A percentile compares a stretch with the other conserved stretches of the same genome.
These are phyloP conservation scores for Leucophenga maculata DNA, from an alignment of 2,888 invertebrate species.

Conservation along the genomic window DNA sequence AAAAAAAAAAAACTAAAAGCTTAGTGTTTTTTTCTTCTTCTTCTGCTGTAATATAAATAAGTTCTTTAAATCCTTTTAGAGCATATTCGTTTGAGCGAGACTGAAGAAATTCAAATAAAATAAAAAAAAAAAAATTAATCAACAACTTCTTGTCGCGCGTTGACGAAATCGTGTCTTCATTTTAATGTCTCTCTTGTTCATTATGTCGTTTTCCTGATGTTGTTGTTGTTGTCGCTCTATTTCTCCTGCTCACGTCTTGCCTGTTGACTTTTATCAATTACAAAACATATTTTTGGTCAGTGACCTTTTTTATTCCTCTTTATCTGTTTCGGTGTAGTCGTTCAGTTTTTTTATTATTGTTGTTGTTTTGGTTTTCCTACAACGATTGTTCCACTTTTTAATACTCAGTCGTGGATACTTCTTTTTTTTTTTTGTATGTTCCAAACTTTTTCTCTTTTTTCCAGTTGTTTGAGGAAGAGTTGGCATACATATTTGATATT, in stretches of 20 bases:
- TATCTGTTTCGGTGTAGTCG: not conserved
- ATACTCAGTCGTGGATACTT: slow-evolving; percentile 1
- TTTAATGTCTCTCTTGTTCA: slow-evolving; percentile 34
- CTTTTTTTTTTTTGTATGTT: not conserved
- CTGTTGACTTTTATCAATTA: slow-evolving; percentile 48
- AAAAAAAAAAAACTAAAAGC: not conserved
- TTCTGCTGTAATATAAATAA: no score
- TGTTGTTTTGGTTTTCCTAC: slow-evolving; percentile 23
- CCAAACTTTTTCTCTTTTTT: slow-evolving; percentile 25
- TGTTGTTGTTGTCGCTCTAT: slow-evolving; percentile 29
- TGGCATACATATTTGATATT: not conserved
- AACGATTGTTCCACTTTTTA: slow-evolving; percentile 48
- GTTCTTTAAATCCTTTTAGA: slow-evolving; percentile 34
- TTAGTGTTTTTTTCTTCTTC: not conserved
- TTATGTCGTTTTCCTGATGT: slow-evolving; percentile 30
- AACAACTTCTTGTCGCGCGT: slow-evolving; percentile 31
- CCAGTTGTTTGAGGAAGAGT: slow-evolving; percentile 44
- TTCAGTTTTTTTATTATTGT: not conserved
- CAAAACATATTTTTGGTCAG: slow-evolving; percentile 70
- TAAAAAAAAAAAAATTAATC: not conserved
- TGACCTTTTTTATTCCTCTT: slow-evolving; percentile 64
- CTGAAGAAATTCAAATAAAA: no score
- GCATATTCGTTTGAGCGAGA: not conserved
- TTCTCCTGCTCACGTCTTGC: not conserved
- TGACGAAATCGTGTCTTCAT: slow-evolving; percentile 33